Evolutionary conservation across 2,888 invertebrate species (phyloP), one percentile per base, ranked within the genome.

Genomic region (Leptothorax acervorum): DNA sequence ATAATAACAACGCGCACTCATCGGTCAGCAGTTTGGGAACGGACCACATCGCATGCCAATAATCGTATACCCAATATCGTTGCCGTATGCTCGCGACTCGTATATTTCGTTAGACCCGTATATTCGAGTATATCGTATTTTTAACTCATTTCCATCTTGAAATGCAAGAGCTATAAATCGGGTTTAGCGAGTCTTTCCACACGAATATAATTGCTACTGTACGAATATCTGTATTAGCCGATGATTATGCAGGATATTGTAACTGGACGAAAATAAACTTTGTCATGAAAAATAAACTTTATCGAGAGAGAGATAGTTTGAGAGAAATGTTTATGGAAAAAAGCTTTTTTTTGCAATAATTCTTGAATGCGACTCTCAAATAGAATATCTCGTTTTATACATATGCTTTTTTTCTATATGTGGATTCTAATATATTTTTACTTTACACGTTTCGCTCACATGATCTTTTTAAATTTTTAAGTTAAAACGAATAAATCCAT

Each of bases 1-100:
- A 73, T 84, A 86, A 89, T 84, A 88, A 88, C 87, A 86, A 87
- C 63, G 75, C 55, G 55, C 85, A 68, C 83, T 63, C 68, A 88
- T 90, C 87, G 85, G 88, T 90, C 88, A 87, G 66, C 60, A 66
- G 70, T 48, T 65, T 73, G 79, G 63, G 31, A 83, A 78, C 63
- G 65, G 60, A 53, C 62, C 65, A 48, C 28, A 65, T 62, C 45
- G 63, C 39, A 60, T 48, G 74, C 55, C 63, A 85, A 88, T 87
- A 87, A 87, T 35, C 23, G 85, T 5, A 23, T 5, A 23, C 23
- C 23, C 23, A 23, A 23, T 23, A 23, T 8, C 18, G 74, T 23
- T 73, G 51, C 35, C 28, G 39, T 42, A n/a, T 82, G 53, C 48
- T 23, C 57, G 71, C n/a, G 28, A 42, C 23, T 18, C 42, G 55